Conservation (phyloP, 1,140 invertebrate species). For the Tribolium castaneum region DNA sequence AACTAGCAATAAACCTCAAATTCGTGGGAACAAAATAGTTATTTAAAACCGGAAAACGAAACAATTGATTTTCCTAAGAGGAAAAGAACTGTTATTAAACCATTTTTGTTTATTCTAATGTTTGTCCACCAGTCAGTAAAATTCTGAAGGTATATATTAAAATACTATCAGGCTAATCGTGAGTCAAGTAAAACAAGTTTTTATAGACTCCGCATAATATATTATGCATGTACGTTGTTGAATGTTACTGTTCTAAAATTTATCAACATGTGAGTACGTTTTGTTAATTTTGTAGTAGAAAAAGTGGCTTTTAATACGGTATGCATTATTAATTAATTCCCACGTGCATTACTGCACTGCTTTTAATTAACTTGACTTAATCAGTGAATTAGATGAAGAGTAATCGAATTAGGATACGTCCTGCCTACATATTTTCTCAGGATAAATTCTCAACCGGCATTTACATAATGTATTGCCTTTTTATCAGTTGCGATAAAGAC, state of each 20-base stretch:
- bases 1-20: slow-evolving; percentile 2
- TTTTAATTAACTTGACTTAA: not conserved
- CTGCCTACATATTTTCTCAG: not conserved
- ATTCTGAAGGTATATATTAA: not conserved
- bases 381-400: not conserved
- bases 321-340: not conserved
- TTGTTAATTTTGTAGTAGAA: not conserved
- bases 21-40: not conserved
- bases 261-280: not conserved
- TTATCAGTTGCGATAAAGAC: slow-evolving; percentile 1
- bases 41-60: not conserved
- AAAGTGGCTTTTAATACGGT: not conserved
- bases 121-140: not conserved
- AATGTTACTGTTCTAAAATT: not conserved
- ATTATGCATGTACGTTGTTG: not conserved
- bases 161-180: not conserved
- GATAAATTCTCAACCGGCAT: not conserved
- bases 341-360: not conserved
- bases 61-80: not conserved
- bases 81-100: not conserved
- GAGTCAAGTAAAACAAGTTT: not conserved
- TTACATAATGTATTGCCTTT: not conserved
- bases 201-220: not conserved
- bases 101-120: not conserved
- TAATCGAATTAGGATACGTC: not conserved